These are phyloP conservation scores for Castor canadensis DNA, from an alignment of 2,113 vertebrate species.

Conservation along the genomic window DNA sequence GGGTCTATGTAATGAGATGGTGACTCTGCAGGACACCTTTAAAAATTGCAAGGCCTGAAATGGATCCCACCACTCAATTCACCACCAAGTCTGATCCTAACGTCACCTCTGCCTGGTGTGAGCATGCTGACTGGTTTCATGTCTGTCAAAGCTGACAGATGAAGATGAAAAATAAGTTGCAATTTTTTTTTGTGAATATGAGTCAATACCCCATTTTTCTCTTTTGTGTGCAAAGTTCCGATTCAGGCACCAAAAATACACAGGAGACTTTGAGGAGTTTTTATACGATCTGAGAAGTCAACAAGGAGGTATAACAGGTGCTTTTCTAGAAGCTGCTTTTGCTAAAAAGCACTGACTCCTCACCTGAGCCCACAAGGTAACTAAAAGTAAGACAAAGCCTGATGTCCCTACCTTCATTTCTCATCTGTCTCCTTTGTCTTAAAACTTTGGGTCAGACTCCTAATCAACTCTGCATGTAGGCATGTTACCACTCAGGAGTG, in stretches of 20 bases:
- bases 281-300: background rate
- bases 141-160: background rate
- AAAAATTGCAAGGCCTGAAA: slow-evolving; percentile 25
- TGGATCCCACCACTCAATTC: background rate
- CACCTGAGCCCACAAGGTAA: too few relatives aligned
- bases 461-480: too few relatives aligned
- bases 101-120: background rate
- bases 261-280: background rate
- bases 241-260: background rate
- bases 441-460: too few relatives aligned
- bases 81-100: background rate
- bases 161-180: slow-evolving; percentile 12
- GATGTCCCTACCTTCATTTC: too few relatives aligned
- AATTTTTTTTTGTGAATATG: background rate
- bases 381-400: too few relatives aligned
- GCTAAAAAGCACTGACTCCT: too few relatives aligned
- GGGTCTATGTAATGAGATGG: background rate
- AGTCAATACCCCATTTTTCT: slow-evolving; percentile 24
- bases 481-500: too few relatives aligned
- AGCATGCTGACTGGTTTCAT: background rate
- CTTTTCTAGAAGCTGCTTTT: too few relatives aligned
- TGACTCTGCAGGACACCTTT: background rate
- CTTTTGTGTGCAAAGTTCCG: background rate
- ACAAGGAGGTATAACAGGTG: background rate
- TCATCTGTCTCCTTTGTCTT: too few relatives aligned